phyloP scores from a whole-genome alignment of 2,113 vertebrate species.

The Ophiodon elongatus region DNA sequence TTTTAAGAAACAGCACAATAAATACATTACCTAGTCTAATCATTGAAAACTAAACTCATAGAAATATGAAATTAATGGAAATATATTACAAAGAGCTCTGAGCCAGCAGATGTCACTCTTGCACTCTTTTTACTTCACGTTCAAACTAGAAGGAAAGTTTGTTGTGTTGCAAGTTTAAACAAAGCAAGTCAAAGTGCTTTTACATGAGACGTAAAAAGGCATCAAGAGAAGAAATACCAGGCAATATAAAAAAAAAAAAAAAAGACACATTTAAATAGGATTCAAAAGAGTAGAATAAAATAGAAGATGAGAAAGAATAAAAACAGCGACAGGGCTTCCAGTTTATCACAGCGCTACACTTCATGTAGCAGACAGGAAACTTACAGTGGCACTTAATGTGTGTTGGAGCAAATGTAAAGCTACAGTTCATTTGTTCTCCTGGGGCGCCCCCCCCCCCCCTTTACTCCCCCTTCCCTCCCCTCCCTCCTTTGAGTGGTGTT shows the following conservation, averaged over 20 bases:
- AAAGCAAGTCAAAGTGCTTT: background rate
- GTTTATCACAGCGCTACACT: background rate
- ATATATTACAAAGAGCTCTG: background rate
- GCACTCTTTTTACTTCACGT: background rate
- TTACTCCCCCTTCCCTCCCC: slow-evolving; percentile 13
- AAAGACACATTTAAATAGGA: background rate
- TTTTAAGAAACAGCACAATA: background rate
- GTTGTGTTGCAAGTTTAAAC: background rate
- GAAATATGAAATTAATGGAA: background rate
- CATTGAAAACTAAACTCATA: background rate
- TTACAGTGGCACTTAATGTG: background rate
- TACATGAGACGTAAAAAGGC: background rate
- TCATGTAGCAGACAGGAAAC: slow-evolving; percentile 8
- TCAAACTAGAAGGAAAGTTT: too few relatives aligned
- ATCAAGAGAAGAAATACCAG: background rate
- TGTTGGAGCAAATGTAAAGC: background rate
- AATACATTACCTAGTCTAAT: background rate
- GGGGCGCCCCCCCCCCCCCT: slow-evolving; percentile 9
- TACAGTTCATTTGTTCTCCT: background rate
- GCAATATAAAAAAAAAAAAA: too few relatives aligned
- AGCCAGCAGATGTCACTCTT: slow-evolving; percentile 66
- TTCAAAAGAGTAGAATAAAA: background rate
- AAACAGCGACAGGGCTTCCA: background rate
- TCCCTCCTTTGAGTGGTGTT: background rate
- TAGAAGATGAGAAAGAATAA: background rate